These are phyloP conservation scores for Rhynchotus rufescens DNA, from an alignment of 2,797 vertebrate species.

Conservation along the genomic window DNA sequence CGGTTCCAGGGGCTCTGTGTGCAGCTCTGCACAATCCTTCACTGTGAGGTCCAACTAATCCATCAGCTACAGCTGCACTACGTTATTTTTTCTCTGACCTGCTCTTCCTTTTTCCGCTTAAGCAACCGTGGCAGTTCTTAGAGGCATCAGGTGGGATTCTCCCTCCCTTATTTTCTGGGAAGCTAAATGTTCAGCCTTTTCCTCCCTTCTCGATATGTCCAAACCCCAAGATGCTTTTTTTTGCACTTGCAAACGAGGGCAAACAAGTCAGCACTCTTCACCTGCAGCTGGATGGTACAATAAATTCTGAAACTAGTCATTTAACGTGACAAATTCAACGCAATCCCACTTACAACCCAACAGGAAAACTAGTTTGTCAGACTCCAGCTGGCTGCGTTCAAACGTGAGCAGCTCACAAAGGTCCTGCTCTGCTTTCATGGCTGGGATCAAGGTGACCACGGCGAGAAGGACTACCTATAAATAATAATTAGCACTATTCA, in stretches of 20 bases:
- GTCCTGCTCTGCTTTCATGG: slow-evolving; percentile 42
- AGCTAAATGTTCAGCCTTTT: not conserved
- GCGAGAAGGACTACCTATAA: slow-evolving; percentile 9
- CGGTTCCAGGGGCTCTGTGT: not conserved
- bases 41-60: not conserved
- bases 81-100: not conserved
- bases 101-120: not conserved
- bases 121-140: no score
- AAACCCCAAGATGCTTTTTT: not conserved
- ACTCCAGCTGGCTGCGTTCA: slow-evolving; percentile 26
- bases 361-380: not conserved
- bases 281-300: not conserved
- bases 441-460: slow-evolving; percentile 14
- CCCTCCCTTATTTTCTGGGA: not conserved
- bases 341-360: not conserved
- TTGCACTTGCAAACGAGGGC: not conserved
- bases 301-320: not conserved
- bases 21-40: not conserved
- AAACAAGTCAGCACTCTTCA: not conserved
- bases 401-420: slow-evolving; percentile 15
- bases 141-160: not conserved
- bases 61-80: not conserved
- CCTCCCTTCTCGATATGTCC: not conserved
- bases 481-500: slow-evolving; percentile 54
- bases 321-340: not conserved